A percentile compares a stretch with the other conserved stretches of the same genome.
These are phyloP conservation scores for Oreochromis grahami DNA, from an alignment of 2,797 vertebrate species.

Conservation along the genomic window DNA sequence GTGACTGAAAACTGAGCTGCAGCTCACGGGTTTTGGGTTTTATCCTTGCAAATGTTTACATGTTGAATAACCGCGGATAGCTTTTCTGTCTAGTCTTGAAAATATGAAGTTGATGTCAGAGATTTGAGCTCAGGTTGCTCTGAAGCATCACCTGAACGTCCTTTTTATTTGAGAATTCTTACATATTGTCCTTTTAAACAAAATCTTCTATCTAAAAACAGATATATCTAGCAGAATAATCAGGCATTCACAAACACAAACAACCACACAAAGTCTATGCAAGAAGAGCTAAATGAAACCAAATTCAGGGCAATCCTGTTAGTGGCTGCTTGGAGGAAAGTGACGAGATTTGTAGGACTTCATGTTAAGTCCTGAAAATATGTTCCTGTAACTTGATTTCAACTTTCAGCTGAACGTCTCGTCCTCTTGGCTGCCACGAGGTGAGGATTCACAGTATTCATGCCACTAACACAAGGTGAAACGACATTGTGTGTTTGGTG, in stretches of 20 bases:
- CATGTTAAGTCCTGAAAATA: not conserved
- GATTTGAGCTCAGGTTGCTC: not conserved
- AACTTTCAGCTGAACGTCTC: not conserved
- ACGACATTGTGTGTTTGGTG: not conserved
- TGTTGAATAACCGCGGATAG: not conserved
- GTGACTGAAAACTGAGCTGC: not conserved
- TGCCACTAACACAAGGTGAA: accelerated
- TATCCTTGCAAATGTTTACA: no score
- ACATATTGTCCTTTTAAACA: not conserved
- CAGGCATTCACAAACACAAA: not conserved
- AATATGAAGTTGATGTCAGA: not conserved
- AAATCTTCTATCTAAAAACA: not conserved
- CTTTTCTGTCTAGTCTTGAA: not conserved
- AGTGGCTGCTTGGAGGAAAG: not conserved
- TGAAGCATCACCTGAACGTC: not conserved
- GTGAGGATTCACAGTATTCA: not conserved
- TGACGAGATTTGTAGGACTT: not conserved
- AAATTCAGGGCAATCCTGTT: not conserved
- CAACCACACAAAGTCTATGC: accelerated
- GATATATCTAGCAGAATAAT: accelerated
- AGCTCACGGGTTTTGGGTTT: not conserved
- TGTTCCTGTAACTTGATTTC: not conserved
- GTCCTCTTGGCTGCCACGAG: not conserved
- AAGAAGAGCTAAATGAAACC: not conserved
- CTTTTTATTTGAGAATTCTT: not conserved